These are phyloP conservation scores for Lichenostomus cassidix DNA, from an alignment of 2,113 vertebrate species.

Conservation along the genomic window DNA sequence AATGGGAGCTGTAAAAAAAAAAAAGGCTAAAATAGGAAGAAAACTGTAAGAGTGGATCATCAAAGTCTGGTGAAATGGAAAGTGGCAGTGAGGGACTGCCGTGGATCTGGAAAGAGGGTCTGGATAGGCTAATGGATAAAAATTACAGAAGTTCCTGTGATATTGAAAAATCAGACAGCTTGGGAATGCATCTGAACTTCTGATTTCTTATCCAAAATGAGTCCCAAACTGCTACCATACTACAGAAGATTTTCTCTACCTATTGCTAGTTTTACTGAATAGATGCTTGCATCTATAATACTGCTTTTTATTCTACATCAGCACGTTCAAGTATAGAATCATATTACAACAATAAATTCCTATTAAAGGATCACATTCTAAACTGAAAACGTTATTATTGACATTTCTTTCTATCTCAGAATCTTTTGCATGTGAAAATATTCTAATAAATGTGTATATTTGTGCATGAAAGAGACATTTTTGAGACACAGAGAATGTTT, in stretches of 20 bases:
- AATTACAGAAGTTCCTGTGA: not conserved
- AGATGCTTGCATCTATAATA: not conserved
- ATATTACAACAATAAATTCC: not conserved
- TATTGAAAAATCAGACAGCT: not conserved
- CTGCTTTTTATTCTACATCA: not conserved
- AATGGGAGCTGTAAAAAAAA: not conserved
- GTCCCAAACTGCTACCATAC: not conserved
- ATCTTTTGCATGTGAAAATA: not conserved
- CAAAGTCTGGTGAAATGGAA: not conserved
- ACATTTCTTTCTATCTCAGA: not conserved
- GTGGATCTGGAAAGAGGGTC: not conserved
- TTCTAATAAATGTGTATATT: not conserved
- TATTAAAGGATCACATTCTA: not conserved
- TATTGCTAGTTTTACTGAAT: not conserved
- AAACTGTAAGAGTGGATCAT: not conserved
- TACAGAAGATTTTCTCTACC: not conserved
- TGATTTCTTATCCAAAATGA: not conserved
- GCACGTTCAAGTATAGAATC: not conserved
- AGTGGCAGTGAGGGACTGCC: not conserved
- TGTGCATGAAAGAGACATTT: not conserved
- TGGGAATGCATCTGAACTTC: not conserved
- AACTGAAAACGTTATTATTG: constrained; percentile 2
- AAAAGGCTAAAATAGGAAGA: not conserved
- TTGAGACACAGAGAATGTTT: not conserved
- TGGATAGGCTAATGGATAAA: not conserved